Percentiles rank a stretch among this genome's conserved stretches.
Evolutionary conservation across 92 coral and sea anemone species (phyloP).

Genomic region (Porites cylindrica): DNA sequence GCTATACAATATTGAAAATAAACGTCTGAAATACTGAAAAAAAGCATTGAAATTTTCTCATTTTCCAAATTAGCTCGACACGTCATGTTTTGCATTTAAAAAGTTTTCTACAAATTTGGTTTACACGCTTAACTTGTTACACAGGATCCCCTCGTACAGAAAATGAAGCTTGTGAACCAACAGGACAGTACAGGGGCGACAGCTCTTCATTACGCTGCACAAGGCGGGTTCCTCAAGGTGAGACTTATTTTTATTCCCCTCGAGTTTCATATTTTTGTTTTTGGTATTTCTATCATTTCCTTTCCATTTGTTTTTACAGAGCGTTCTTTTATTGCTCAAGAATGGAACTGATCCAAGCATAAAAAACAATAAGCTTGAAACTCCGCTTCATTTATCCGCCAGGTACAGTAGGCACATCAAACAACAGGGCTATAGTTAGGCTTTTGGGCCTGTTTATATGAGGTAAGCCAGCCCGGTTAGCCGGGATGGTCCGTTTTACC

Average conservation of each 20-base stretch:
- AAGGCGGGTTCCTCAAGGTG: conserved; percentile 90
- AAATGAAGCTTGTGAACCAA: conserved; percentile 76
- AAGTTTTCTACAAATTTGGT: neutral
- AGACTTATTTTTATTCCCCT: neutral
- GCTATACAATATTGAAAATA: too few species aligned
- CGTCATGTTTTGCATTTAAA: neutral
- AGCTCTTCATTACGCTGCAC: conserved; percentile 90
- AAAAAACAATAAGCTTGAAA: conserved; percentile 83
- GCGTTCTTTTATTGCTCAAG: conserved; percentile 78
- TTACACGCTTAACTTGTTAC: neutral
- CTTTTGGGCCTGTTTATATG: too few species aligned
- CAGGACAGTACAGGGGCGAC: conserved; percentile 90
- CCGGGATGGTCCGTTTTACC: too few species aligned
- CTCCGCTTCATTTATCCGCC: conserved; percentile 90
- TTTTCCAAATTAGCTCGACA: neutral
- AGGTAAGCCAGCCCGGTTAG: too few species aligned
- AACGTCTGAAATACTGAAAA: neutral
- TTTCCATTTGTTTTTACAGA: conserved; percentile 39
- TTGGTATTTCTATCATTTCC: too few species aligned
- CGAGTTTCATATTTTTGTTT: too few species aligned
- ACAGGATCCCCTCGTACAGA: conserved; percentile 81
- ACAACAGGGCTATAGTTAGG: too few species aligned
- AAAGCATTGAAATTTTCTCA: too few species aligned
- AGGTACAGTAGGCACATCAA: conserved; percentile 46
- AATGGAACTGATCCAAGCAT: conserved; percentile 86